Base-by-base conservation (phyloP, 2,797 vertebrate genomes). In the Pogonophryne albipinna region DNA sequence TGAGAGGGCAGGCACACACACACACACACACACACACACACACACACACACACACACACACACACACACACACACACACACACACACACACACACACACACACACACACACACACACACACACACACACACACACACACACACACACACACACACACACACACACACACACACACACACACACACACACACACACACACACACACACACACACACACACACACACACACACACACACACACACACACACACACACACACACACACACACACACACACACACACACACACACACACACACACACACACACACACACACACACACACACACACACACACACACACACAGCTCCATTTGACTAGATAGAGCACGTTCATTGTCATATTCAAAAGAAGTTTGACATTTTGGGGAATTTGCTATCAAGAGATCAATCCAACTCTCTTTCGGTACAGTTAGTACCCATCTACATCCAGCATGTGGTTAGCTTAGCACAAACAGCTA, bases 71-170 rank as follows among this genome's bases (percentile, higher is more conserved):
- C 9, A 20, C 53, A 69, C 44, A 14, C 67, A 57, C 15, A 7
- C 15, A 3, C 47, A 19, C 11, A 10, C 9, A 72, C 2, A 45
- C 55, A 58, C 31, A 68, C 59, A 71, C 47, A 72, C 49, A 56
- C 17, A 57, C 44, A 17, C 15, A 20, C 34, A 62, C 9, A 50
- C 56, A 74, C 44, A 79, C 8, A 64, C 7, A 63, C 55, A 72
- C 10, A 65, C 42, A 78, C n/a, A 69, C 0, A 68, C 34, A 53
- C 50, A 14, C 13, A 51, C 42, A 55, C 15, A 45, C 57, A 55
- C 23, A 68, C 6, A 58, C 13, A 68, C 47, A 72, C 20, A 71
- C 1, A 67, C 34, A 57, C 52, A 14, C 16, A 49, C 46, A 66
- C 20, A 49, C 57, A 73, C 42, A 74, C 4, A 51, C 27, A 57